These are phyloP conservation scores for Neocrepidodera transversa DNA, from an alignment of 2,888 invertebrate genomes.

Conservation along the genomic window DNA sequence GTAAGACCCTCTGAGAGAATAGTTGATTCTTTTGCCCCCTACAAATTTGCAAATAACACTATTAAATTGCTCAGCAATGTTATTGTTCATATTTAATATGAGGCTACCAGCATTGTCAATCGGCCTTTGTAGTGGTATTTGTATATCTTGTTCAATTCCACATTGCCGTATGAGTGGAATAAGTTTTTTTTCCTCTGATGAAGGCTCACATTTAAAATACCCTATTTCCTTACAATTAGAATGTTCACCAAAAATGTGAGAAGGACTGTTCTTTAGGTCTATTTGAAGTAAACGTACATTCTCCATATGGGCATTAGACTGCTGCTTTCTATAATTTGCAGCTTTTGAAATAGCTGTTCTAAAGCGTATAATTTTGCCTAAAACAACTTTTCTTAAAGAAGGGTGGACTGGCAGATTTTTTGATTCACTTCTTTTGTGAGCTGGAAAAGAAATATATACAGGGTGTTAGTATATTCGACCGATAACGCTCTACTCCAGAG, in stretches of 20 bases:
- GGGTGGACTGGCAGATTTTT: slow-evolving; percentile 6
- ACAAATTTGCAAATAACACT: too few species aligned
- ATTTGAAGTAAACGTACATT: slow-evolving; percentile 12
- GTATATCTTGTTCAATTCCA: slow-evolving; percentile 19
- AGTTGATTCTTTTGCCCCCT: slow-evolving; percentile 53
- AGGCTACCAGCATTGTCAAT: neutral
- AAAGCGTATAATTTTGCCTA: slow-evolving; percentile 13
- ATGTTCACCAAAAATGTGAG: slow-evolving; percentile 23
- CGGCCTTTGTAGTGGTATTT: slow-evolving; percentile 4
- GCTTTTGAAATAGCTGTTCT: slow-evolving; percentile 21
- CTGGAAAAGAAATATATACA: slow-evolving; percentile 2
- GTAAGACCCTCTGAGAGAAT: slow-evolving; percentile 45
- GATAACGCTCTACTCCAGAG: too few species aligned
- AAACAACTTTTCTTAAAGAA: slow-evolving; percentile 13
- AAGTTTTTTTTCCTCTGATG: slow-evolving; percentile 16
- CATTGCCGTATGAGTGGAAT: slow-evolving; percentile 15
- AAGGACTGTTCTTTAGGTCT: slow-evolving; percentile 20
- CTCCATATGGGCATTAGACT: slow-evolving; percentile 7
- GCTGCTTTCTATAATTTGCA: slow-evolving; percentile 7
- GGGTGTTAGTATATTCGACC: too few species aligned
- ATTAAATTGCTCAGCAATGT: slow-evolving; percentile 49
- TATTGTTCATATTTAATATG: slow-evolving; percentile 39
- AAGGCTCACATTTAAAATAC: slow-evolving; percentile 16
- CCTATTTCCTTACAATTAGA: slow-evolving; percentile 14
- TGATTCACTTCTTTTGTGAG: slow-evolving; percentile 6